These are phyloP conservation scores for Rhinogobius similis DNA, from an alignment of 2,113 vertebrate genomes.

Conservation along the genomic window DNA sequence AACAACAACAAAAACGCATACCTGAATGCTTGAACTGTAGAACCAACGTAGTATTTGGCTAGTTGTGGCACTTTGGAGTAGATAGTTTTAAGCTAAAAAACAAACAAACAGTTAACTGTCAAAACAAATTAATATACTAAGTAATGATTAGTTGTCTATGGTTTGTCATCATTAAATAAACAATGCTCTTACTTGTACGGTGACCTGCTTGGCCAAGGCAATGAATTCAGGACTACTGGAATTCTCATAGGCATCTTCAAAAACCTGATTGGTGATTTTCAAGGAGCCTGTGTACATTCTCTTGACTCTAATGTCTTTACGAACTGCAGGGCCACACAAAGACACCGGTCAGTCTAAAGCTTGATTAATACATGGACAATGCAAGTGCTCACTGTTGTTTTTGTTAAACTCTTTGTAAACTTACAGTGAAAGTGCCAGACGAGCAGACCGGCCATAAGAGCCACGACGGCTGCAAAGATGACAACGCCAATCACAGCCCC, in stretches of 20 bases:
- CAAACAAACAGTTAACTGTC: too few relatives aligned
- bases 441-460: constrained; percentile 74
- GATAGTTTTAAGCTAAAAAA: constrained; percentile 68
- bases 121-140: neutral
- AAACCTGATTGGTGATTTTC: constrained; percentile 74
- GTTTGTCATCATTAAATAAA: neutral
- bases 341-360: neutral
- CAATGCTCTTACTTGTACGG: constrained; percentile 59
- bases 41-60: constrained; percentile 68
- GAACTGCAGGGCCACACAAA: constrained; percentile 58
- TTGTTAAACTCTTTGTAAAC: constrained; percentile 31
- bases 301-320: constrained; percentile 53
- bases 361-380: neutral
- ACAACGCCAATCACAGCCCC: constrained; percentile 69
- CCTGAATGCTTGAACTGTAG: constrained; percentile 79
- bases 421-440: constrained; percentile 84
- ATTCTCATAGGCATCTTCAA: constrained; percentile 67
- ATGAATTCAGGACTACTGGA: constrained; percentile 66
- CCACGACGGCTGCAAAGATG: constrained; percentile 60
- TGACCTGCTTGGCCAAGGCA: constrained; percentile 64
- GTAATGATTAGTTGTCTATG: neutral
- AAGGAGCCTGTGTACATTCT: constrained; percentile 77
- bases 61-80: constrained; percentile 61
- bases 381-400: neutral
- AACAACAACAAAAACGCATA: constrained; percentile 19